Evolutionary conservation across 1,140 invertebrate genomes (phyloP), one percentile per base, ranked within the genome.

Genomic region (Pseudomyrmex cubaensis): DNA sequence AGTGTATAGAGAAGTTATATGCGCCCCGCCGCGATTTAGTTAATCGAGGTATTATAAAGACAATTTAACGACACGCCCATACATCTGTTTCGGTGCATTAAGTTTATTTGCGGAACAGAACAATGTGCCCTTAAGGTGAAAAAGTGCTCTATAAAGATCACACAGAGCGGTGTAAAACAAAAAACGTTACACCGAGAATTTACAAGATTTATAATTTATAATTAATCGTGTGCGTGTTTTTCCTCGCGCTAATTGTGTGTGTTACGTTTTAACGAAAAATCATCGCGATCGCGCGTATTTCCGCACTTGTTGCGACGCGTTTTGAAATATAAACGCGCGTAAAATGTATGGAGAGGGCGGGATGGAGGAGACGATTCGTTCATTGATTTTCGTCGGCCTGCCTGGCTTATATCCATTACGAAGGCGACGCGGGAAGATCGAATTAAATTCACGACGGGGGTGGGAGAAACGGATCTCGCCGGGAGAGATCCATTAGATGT

Each of bases 401-500:
- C 15, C 76, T 70, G 54, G 64, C 76, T 82, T 74, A 44, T 52
- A 54, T 83, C 50, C 35, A 63, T 77, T 64, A 80, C 50, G 25
- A 15, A 69, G 46, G 22, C n/a, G 48, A 44, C 44, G 20, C 35
- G 44, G 10, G 35, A 35, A 12, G 35, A 61, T 20, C 78, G 75
- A 85, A 84, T 85, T 57, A 80, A 89, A 85, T 75, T 61, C 17
- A 54, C 35, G 50, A 85, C 22, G 10, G 52, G 4, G 66, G 62
- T 20, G 4, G 17, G 10, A 22, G 62, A 74, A 82, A 64, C 69
- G 76, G 64, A 83, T 80, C 63, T 75, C 2, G 54, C 52, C 12
- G 10, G 59, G 15, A 76, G 85, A 88, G 82, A 88, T 89, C 72
- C 76, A 89, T 86, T 62, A 82, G 80, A 78, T 50, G 76, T 72